phyloP scores from a whole-genome alignment of 2,797 vertebrate genomes.

The Danionella dracula region DNA sequence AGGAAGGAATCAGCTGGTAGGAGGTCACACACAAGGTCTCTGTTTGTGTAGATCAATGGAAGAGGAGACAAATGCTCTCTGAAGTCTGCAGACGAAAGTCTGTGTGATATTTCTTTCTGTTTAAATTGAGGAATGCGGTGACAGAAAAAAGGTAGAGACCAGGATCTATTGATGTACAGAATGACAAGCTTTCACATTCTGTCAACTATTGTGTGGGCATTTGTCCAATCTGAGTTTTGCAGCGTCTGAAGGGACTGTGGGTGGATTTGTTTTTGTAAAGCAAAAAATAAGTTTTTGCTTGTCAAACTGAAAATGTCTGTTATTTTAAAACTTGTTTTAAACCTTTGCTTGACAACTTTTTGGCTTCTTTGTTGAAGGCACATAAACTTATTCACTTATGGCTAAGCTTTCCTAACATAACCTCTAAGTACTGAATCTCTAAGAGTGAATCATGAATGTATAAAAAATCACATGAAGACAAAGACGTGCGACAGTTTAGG shows the following conservation, averaged over 20 bases:
- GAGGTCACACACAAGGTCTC: not conserved
- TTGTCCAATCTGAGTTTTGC: not conserved
- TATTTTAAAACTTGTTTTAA: too few relatives aligned
- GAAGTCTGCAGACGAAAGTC: not conserved
- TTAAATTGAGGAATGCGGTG: not conserved
- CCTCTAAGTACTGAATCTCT: too few relatives aligned
- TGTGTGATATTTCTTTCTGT: not conserved
- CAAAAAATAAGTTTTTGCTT: too few relatives aligned
- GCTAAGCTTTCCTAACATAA: too few relatives aligned
- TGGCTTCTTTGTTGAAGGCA: too few relatives aligned
- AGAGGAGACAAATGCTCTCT: not conserved
- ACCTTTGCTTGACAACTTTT: too few relatives aligned
- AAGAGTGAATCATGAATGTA: too few relatives aligned
- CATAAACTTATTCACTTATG: too few relatives aligned
- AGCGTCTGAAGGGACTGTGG: not conserved
- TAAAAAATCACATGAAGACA: too few relatives aligned
- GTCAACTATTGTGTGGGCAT: slow-evolving; percentile 8
- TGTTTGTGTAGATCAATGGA: not conserved
- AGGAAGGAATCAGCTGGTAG: not conserved
- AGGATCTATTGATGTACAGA: not conserved
- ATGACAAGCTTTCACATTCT: slow-evolving; percentile 25
- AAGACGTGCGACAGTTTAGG: too few relatives aligned
- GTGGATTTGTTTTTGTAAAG: too few relatives aligned
- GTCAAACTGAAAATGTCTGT: too few relatives aligned
- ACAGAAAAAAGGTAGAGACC: not conserved